A percentile compares a stretch with the other conserved stretches of the same genome.
Conservation (phyloP, 2,113 vertebrate species). For the Rhinolophus ferrumequinum region DNA sequence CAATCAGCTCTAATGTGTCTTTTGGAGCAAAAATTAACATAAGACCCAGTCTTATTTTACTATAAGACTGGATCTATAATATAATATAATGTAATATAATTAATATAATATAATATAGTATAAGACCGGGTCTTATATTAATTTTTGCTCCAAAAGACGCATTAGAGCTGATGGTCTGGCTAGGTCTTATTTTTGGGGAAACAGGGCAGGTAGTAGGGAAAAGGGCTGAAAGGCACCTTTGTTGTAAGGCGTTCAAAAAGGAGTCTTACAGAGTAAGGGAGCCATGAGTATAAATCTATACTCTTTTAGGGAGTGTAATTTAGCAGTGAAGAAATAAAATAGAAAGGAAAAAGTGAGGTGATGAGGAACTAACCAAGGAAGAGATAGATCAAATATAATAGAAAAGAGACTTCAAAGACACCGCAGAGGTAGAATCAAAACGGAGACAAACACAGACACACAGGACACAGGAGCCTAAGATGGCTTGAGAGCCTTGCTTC, state of each 20-base stretch:
- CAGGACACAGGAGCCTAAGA: neutral
- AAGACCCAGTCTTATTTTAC: too few relatives aligned
- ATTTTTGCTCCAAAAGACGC: too few relatives aligned
- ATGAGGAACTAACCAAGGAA: neutral
- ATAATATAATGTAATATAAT: too few relatives aligned
- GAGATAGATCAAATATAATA: neutral
- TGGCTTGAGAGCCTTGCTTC: neutral
- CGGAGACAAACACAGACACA: neutral
- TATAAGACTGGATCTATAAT: too few relatives aligned
- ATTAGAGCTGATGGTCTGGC: too few relatives aligned
- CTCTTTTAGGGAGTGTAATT: neutral
- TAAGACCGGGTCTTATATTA: too few relatives aligned
- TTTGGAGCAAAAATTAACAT: too few relatives aligned
- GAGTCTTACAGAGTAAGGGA: neutral
- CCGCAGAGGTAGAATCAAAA: neutral
- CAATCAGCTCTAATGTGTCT: too few relatives aligned
- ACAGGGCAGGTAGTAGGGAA: neutral
- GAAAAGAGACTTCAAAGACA: neutral
- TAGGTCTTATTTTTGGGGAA: too few relatives aligned
- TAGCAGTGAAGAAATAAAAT: neutral
- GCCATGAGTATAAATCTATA: neutral
- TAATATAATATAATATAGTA: too few relatives aligned
- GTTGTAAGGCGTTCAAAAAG: neutral
- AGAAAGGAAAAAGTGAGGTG: neutral
- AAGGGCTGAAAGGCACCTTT: neutral